These are phyloP conservation scores for Fregata magnificens DNA, from an alignment of 2,113 vertebrate genomes.

Conservation along the genomic window DNA sequence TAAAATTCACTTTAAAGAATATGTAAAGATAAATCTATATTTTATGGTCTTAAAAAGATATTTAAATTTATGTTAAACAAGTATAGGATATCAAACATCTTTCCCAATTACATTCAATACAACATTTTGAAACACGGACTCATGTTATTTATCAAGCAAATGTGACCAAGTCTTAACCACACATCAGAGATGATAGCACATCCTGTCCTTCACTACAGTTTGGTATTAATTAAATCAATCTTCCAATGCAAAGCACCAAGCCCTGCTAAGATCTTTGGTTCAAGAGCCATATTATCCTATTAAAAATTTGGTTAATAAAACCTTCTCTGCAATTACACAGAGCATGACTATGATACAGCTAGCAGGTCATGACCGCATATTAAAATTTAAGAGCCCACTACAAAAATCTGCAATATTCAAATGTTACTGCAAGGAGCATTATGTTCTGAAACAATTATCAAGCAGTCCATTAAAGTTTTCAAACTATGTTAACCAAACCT, in stretches of 20 bases:
- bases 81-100: neutral
- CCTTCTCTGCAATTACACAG: neutral
- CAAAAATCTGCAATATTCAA: neutral
- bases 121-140: neutral
- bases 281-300: neutral
- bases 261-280: neutral
- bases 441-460: neutral
- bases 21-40: neutral
- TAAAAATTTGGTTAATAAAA: neutral
- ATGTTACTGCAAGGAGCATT: neutral
- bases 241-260: neutral
- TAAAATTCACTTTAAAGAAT: neutral
- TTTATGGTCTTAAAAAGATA: neutral
- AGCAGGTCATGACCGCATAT: neutral
- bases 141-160: neutral
- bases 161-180: neutral
- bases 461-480: neutral
- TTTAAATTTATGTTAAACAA: neutral
- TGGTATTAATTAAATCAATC: neutral
- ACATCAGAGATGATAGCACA: neutral
- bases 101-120: neutral
- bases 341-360: neutral
- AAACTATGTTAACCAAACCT: neutral
- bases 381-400: neutral
- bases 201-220: neutral